phyloP scores from a whole-genome alignment of 2,113 vertebrate species.

The Ascaphus truei region DNA sequence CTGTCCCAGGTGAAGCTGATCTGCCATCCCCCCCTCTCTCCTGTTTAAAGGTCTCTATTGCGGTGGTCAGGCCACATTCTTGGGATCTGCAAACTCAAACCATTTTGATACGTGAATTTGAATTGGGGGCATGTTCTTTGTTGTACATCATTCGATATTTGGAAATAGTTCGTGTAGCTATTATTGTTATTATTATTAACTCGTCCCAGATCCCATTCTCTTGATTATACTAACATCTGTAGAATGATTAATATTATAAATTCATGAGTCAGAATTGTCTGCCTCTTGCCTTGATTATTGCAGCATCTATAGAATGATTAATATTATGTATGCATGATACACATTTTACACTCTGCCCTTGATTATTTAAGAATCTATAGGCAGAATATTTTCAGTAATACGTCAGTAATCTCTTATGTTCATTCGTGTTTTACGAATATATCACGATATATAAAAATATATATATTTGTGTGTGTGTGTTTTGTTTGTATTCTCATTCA shows the following conservation, averaged over 20 bases:
- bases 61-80: too few species aligned
- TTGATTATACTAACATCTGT: slow-evolving; percentile 4
- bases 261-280: slow-evolving; percentile 20
- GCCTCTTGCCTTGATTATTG: slow-evolving; percentile 18
- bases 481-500: slow-evolving; percentile 25
- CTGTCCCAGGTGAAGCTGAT: neutral
- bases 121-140: too few species aligned
- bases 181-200: too few species aligned
- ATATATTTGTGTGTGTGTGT: neutral
- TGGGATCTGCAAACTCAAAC: too few species aligned
- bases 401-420: slow-evolving; percentile 12
- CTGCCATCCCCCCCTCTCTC: too few species aligned
- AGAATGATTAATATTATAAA: slow-evolving; percentile 25
- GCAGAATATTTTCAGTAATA: neutral
- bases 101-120: too few species aligned
- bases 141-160: too few species aligned
- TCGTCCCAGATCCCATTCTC: neutral
- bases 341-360: slow-evolving; percentile 16
- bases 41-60: too few species aligned
- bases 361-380: slow-evolving; percentile 32
- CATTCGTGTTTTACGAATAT: too few species aligned
- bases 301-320: slow-evolving; percentile 12
- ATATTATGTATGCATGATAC: slow-evolving; percentile 26
- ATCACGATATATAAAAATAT: too few species aligned
- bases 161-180: too few species aligned